Evolutionary conservation across 1,140 invertebrate species (phyloP), one percentile per base, ranked within the genome.

Genomic region (Doryteuthis pealeii): DNA sequence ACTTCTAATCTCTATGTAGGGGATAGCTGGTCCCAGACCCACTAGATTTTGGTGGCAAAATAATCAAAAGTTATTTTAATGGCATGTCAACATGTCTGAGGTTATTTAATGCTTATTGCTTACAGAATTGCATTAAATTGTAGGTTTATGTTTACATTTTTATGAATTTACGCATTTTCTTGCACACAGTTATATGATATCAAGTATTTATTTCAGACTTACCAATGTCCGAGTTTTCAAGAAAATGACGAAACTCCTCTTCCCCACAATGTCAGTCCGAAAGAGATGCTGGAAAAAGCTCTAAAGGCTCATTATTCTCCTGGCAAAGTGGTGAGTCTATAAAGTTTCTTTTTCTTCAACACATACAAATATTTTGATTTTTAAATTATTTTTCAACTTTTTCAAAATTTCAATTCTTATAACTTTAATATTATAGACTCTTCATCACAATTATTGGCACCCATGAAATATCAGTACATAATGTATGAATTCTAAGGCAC

Each of bases 221-320:
- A 84, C 68, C 84, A 86, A 66, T 87, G 81, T 74, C 85, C 84
- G 69, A 85, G 85, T 12, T 87, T 81, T 82, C 83, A 87, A 62
- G 68, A 77, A 8, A 78, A 68, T 58, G 84, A 87, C 67, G 32
- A 86, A 35, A 86, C 84, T 40, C 75, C 80, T 5, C 78, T 87
- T 22, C 86, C 86, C 31, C 79, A 83, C 75, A 81, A 83, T 45
- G 69, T 83, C 30, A 75, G 79, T 31, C 72, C 83, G 10, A 68
- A 45, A 67, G 79, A 85, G 3, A 85, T 87, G 69, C 62, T 87
- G 70, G 75, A 74, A n/a, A 85, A 82, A 72, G 86, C 83, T 54
- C 76, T 83, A 12, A 62, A 81, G 43, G 86, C 86, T 65, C 80
- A 80, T 49, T 28, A 22, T 65, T 35, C 32, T 33, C 26, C 8